Conservation (phyloP, 1,140 invertebrate species). For the Yoshiicerus persimilis region DNA sequence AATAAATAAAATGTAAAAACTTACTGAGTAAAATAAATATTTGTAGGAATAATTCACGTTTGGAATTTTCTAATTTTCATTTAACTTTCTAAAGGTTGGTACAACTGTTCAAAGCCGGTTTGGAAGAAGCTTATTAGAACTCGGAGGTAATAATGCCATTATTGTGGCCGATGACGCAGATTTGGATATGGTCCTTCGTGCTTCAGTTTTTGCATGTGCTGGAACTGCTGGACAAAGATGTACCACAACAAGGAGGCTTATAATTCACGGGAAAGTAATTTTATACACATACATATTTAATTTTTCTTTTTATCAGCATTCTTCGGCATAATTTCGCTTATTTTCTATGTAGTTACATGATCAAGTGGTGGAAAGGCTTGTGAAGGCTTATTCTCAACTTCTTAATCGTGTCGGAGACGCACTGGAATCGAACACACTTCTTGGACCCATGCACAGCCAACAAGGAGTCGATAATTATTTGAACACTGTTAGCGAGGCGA, state of each 20-base stretch:
- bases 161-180: conserved; percentile 83
- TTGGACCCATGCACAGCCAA: conserved; percentile 88
- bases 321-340: conserved; percentile 49
- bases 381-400: conserved; percentile 77
- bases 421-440: conserved; percentile 77
- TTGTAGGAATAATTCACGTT: too few relatives aligned
- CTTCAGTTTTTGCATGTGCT: conserved; percentile 92
- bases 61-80: conserved; percentile 32
- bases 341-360: conserved; percentile 64
- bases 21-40: too few relatives aligned
- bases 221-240: conserved; percentile 97
- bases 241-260: conserved; percentile 82
- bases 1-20: too few relatives aligned
- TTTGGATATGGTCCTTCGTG: conserved; percentile 83
- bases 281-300: background rate
- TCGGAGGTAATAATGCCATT: conserved; percentile 97
- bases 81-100: conserved; percentile 64
- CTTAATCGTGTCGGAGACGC: conserved; percentile 85
- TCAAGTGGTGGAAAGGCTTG: conserved; percentile 70
- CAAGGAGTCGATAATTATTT: conserved; percentile 76
- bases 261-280: conserved; percentile 73
- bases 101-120: conserved; percentile 90
- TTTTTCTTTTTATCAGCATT: background rate
- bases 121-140: conserved; percentile 86
- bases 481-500: conserved; percentile 72